Conservation (phyloP, 2,888 invertebrate species). For the Agonum fuliginosum region DNA sequence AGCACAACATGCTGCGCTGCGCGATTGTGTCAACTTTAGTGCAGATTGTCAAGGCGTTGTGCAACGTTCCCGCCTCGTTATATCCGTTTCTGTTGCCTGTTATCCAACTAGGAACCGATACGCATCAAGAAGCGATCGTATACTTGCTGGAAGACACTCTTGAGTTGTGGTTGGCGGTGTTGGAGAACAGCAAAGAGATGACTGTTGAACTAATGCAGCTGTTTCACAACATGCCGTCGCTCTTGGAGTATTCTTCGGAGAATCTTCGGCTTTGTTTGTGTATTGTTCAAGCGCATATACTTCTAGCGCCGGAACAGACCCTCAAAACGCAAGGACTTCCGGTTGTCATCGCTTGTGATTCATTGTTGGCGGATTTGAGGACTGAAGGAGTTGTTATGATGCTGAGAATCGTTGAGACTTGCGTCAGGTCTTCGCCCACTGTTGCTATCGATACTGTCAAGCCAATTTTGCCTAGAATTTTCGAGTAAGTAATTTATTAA, state of each 20-base stretch:
- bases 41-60: conserved; percentile 86
- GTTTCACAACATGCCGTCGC: conserved; percentile 82
- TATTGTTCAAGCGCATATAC: conserved; percentile 88
- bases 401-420: conserved; percentile 84
- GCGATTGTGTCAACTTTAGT: conserved; percentile 92
- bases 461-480: conserved; percentile 77
- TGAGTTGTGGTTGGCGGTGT: conserved; percentile 90
- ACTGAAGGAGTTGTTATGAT: conserved; percentile 84
- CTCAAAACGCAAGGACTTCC: conserved; percentile 82
- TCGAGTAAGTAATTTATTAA: conserved; percentile 73
- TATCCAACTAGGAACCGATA: conserved; percentile 85
- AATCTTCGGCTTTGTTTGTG: conserved; percentile 86
- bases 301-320: conserved; percentile 87
- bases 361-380: conserved; percentile 86
- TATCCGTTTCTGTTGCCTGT: conserved; percentile 81
- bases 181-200: conserved; percentile 84
- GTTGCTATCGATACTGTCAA: conserved; percentile 84
- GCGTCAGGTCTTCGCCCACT: conserved; percentile 83
- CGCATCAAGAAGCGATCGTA: conserved; percentile 86
- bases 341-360: conserved; percentile 82
- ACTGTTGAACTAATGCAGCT: conserved; percentile 82
- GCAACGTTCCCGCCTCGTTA: conserved; percentile 74
- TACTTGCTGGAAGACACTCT: conserved; percentile 95
- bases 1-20: conserved; percentile 92
- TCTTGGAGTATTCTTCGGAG: conserved; percentile 87